Conservation (phyloP, 1,140 invertebrate species). For the Megathymus violae region DNA sequence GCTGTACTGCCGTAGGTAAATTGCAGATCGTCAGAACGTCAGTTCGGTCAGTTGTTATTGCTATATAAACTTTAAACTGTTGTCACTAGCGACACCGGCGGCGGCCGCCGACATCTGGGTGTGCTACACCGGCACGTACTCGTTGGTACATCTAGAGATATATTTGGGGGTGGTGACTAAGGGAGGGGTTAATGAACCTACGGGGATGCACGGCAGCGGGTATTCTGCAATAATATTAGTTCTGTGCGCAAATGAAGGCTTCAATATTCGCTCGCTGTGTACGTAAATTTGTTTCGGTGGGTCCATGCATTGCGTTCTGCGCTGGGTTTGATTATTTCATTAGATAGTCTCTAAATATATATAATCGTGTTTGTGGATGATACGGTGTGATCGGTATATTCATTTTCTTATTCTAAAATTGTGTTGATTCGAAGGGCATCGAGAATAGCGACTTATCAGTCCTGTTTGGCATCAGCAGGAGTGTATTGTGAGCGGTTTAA, state of each 20-base stretch:
- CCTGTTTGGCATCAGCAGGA: too few species aligned
- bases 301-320: neutral
- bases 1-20: too few species aligned
- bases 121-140: neutral
- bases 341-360: too few species aligned
- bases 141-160: conserved; percentile 13
- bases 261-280: conserved; percentile 26
- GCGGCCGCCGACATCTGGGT: neutral
- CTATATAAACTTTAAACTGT: neutral
- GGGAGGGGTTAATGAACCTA: conserved; percentile 69
- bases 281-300: conserved; percentile 12
- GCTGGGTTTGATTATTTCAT: neutral
- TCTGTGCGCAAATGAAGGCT: conserved; percentile 46
- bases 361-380: neutral
- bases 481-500: too few species aligned
- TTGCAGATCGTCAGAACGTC: too few species aligned
- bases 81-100: neutral
- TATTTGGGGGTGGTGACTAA: conserved; percentile 22
- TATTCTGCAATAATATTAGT: conserved; percentile 68
- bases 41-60: neutral
- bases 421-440: too few species aligned
- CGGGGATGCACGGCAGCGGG: conserved; percentile 57
- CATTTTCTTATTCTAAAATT: neutral
- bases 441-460: too few species aligned
- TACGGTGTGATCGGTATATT: neutral